These are phyloP conservation scores for Oxygymnocypris stewartii DNA, from an alignment of 2,113 vertebrate genomes.

Conservation along the genomic window DNA sequence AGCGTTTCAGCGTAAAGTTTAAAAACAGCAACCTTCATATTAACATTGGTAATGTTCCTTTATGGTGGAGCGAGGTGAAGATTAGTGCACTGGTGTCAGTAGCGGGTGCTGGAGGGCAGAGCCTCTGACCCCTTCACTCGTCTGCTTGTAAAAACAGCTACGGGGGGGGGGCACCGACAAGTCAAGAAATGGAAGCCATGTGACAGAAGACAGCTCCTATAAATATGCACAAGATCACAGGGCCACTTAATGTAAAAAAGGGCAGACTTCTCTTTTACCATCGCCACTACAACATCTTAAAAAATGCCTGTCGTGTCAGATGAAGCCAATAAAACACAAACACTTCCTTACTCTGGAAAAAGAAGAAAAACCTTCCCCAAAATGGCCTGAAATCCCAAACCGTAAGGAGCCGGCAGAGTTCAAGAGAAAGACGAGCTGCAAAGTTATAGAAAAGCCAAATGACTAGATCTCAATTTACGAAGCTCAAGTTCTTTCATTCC, in stretches of 20 bases:
- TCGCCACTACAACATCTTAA: conserved; percentile 79
- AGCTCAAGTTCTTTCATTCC: neutral
- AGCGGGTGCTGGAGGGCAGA: conserved; percentile 43
- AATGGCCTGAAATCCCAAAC: neutral
- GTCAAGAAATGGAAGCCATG: conserved; percentile 81
- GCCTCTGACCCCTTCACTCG: conserved; percentile 74
- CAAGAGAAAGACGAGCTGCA: neutral
- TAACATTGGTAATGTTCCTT: neutral
- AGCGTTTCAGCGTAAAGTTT: neutral
- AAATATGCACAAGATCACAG: conserved; percentile 82
- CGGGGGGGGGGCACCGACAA: conserved; percentile 72
- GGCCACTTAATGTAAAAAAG: conserved; percentile 74
- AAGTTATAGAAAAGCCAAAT: neutral
- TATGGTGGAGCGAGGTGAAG: neutral
- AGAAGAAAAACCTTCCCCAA: neutral
- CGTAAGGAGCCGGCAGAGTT: neutral
- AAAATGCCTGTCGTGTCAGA: conserved; percentile 78
- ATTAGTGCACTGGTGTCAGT: neutral
- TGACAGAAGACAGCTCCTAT: conserved; percentile 80
- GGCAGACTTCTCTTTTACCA: conserved; percentile 78
- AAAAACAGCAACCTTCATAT: neutral
- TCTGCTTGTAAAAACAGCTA: conserved; percentile 77
- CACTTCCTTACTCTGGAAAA: conserved; percentile 68
- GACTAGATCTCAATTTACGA: neutral
- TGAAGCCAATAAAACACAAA: conserved; percentile 80